Evolutionary conservation across 2,113 vertebrate species (phyloP), one percentile per base, ranked within the genome.

Genomic region (Garra rufa): DNA sequence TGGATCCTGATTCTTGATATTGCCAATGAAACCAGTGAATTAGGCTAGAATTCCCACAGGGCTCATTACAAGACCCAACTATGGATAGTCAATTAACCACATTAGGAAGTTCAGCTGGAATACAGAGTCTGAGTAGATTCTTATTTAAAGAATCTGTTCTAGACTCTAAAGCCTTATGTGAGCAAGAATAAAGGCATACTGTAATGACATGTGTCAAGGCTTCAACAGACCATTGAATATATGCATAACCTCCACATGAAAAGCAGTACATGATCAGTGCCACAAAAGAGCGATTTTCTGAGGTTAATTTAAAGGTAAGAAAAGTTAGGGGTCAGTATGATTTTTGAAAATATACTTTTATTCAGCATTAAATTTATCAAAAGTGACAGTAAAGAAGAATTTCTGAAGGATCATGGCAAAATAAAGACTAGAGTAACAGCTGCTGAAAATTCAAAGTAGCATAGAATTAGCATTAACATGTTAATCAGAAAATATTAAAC

Each of bases 1-100:
- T 79, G 55, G 55, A 78, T 26, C 55, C 4, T 61, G 76, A 63
- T 78, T 78, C n/a, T 43, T 43, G 76, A 63, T 79, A 63, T 79
- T 61, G 38, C 55, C 76, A 79, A 79, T 41, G 55, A 46, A 80
- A n/a, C 10, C 38, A 80, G 30, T 48, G 59, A 80, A 80, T 63
- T 80, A 80, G 43, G 17, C 19, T 65, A 63, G 41, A 80, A 80
- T 48, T 67, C 78, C 59, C 78, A 67, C 26, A 19, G 78, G 61
- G 78, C 61, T 67, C 41, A 80, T 80, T 80, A 67, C 61, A 59
- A 67, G 34, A 67, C n/a, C 13, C 41, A 63, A 19, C 57, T 79
- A 57, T 63, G 57, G 15, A 61, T 79, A 59, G 38, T 79, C 76
- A 79, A 79, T 79, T 79, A 63, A 61, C 57, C 24, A 46, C 57